Conservation (phyloP, 1,140 invertebrate genomes). For the Panulirus ornatus region DNA sequence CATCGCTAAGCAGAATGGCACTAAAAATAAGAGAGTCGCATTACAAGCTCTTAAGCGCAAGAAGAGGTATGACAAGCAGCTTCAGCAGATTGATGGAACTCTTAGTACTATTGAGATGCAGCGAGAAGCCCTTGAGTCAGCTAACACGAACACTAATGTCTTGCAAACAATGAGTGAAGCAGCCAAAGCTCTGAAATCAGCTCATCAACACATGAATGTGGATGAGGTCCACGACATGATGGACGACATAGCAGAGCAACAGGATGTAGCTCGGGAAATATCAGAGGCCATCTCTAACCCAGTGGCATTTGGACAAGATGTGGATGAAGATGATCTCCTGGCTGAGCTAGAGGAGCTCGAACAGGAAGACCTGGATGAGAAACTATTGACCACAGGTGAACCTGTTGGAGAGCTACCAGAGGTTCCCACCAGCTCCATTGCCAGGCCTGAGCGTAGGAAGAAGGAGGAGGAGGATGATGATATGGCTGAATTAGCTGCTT, state of each 20-base stretch:
- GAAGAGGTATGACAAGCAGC: constrained; percentile 97
- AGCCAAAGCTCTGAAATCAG: constrained; percentile 96
- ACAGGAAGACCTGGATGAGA: constrained; percentile 83
- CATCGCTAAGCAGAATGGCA: constrained; percentile 94
- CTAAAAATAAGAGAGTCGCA: constrained; percentile 98
- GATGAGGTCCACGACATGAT: constrained; percentile 99
- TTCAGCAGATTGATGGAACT: constrained; percentile 99
- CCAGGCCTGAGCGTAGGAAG: constrained; percentile 76
- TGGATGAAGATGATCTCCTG: constrained; percentile 89
- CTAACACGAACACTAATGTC: constrained; percentile 99
- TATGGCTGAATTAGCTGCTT: constrained; percentile 87
- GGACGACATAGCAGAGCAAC: constrained; percentile 99
- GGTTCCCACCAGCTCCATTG: constrained; percentile 78
- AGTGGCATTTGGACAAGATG: constrained; percentile 93
- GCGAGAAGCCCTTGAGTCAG: constrained; percentile 97
- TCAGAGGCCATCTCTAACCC: constrained; percentile 99
- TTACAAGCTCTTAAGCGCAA: constrained; percentile 98
- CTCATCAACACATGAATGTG: constrained; percentile 98
- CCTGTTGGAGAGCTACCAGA: constrained; percentile 78
- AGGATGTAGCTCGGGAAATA: constrained; percentile 98
- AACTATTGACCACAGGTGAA: constrained; percentile 81
- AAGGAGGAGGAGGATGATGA: constrained; percentile 87
- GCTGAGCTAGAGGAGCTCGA: constrained; percentile 82
- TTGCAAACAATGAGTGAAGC: constrained; percentile 97
- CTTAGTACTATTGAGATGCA: constrained; percentile 99